Conservation (phyloP, 2,888 invertebrate genomes). For the Eupithecia exiguata region DNA sequence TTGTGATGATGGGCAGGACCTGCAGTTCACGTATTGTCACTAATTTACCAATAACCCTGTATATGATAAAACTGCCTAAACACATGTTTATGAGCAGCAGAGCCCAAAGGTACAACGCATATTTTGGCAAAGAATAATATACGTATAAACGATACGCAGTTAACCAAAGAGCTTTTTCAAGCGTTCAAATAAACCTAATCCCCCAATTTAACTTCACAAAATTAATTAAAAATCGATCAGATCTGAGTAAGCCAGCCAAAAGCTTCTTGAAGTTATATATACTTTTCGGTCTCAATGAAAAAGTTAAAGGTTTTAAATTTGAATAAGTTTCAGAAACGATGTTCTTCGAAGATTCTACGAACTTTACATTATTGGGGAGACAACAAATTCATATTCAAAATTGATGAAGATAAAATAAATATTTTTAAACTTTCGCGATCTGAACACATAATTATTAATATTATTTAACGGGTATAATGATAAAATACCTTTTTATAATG, state of each 20-base stretch:
- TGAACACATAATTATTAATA: too few species aligned
- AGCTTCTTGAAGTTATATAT: conserved; percentile 57
- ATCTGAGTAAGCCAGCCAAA: conserved; percentile 69
- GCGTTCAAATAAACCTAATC: conserved; percentile 77
- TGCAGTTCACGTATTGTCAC: too few species aligned
- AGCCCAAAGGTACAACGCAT: background rate
- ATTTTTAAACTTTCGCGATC: too few species aligned
- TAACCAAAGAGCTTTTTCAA: conserved; percentile 46
- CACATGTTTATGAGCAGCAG: too few species aligned
- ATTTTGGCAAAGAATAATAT: background rate
- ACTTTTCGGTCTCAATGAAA: conserved; percentile 63
- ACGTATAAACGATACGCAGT: conserved; percentile 16
- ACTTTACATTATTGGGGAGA: background rate
- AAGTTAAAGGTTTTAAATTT: conserved; percentile 69
- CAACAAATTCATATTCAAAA: background rate
- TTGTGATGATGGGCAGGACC: too few species aligned
- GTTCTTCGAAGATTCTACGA: background rate
- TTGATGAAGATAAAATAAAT: too few species aligned
- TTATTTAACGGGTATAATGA: too few species aligned
- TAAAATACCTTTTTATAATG: background rate
- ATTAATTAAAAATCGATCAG: conserved; percentile 80
- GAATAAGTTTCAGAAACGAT: background rate
- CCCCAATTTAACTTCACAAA: conserved; percentile 81
- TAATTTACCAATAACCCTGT: too few species aligned
- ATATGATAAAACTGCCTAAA: too few species aligned